Percentiles rank a stretch among this genome's conserved stretches.
These are phyloP conservation scores for Caenorhabditis sp. DNA, from an alignment of 2,888 invertebrate species.

Conservation along the genomic window DNA sequence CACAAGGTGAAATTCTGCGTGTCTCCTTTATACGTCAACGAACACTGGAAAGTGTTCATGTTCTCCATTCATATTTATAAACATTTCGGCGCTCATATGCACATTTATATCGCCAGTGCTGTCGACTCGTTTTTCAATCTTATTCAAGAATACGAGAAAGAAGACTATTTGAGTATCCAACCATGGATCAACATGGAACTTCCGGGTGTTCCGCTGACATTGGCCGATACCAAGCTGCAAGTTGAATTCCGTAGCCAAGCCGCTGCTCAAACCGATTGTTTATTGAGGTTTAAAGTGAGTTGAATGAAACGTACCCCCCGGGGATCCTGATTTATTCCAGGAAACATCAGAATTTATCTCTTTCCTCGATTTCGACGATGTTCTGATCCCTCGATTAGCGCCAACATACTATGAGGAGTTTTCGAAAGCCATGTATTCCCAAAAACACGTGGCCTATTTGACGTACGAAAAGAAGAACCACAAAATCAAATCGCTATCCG, in stretches of 20 bases:
- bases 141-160: constrained; percentile 42
- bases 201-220: constrained; percentile 16
- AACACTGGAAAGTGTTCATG: constrained; percentile 51
- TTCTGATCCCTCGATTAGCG: constrained; percentile 43
- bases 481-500: too few relatives aligned
- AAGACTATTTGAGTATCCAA: constrained; percentile 41
- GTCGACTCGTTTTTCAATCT: constrained; percentile 45
- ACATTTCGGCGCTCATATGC: constrained; percentile 46
- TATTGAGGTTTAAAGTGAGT: constrained; percentile 46
- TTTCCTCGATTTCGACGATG: constrained; percentile 52
- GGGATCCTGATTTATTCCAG: constrained; percentile 11
- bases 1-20: constrained; percentile 44
- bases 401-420: constrained; percentile 46
- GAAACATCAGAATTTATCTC: constrained; percentile 49
- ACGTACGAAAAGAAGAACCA: too few relatives aligned
- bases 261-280: constrained; percentile 48
- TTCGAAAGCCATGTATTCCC: constrained; percentile 6
- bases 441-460: constrained; percentile 24
- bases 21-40: constrained; percentile 48
- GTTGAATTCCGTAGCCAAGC: constrained; percentile 53
- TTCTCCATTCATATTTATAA: constrained; percentile 50
- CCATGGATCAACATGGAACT: constrained; percentile 44
- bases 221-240: constrained; percentile 34
- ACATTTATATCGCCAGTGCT: constrained; percentile 44
- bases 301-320: too few relatives aligned